Evolutionary conservation across 1,140 invertebrate species (phyloP).

Genomic region (Glossosoma conforme): DNA sequence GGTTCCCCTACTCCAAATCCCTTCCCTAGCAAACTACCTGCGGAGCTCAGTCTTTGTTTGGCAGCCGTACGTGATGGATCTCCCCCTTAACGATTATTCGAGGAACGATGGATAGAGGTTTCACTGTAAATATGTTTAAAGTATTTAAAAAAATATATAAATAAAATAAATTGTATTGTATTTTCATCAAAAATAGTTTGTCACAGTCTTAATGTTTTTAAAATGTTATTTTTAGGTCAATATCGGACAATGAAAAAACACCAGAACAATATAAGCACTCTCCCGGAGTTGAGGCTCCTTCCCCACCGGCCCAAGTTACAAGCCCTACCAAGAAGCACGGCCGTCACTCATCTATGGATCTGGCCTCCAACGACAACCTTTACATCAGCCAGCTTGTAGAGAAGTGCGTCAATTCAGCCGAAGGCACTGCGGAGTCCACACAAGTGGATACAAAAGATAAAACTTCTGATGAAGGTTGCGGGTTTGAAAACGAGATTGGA

Average conservation of each 20-base stretch:
- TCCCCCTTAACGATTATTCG: no score
- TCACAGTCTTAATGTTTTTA: no score
- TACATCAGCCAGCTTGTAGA: slow-evolving; percentile 45
- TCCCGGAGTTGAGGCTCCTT: neutral
- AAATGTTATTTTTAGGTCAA: slow-evolving; percentile 5
- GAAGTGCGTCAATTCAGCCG: slow-evolving; percentile 40
- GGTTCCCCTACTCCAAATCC: no score
- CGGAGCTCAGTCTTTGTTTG: no score
- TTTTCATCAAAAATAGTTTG: no score
- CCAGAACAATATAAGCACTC: slow-evolving; percentile 7
- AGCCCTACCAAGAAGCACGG: slow-evolving; percentile 42
- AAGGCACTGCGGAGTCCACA: slow-evolving; percentile 3
- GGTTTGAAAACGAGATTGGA: slow-evolving; percentile 9
- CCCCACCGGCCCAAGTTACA: slow-evolving; percentile 10
- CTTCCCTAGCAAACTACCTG: no score
- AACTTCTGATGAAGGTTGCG: slow-evolving; percentile 14
- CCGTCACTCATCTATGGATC: slow-evolving; percentile 47
- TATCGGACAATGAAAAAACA: slow-evolving; percentile 14
- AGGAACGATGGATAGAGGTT: no score
- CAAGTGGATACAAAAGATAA: slow-evolving; percentile 4
- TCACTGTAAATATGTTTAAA: no score
- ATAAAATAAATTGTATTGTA: neutral
- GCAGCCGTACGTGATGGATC: no score
- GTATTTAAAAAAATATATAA: no score
- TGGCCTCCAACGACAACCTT: slow-evolving; percentile 39